These are phyloP conservation scores for Daptonema setosum DNA, from an alignment of 2,888 invertebrate species.

Conservation along the genomic window DNA sequence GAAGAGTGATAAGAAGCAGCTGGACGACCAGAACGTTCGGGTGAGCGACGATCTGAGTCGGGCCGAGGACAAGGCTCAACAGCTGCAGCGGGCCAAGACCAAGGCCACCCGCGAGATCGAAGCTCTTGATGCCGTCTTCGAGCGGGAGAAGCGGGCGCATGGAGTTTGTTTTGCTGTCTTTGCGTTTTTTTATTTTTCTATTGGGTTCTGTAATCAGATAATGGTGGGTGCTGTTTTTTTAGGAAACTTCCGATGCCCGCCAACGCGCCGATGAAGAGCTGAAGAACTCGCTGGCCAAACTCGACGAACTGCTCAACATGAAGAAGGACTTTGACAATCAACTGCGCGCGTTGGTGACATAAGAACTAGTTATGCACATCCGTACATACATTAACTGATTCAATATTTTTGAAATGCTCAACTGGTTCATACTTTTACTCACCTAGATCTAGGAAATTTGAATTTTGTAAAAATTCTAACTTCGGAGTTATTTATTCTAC, in stretches of 20 bases:
- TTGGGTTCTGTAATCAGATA: not conserved
- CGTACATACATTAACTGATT: no score
- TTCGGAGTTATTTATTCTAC: no score
- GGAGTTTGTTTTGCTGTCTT: not conserved
- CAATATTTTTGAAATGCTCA: no score
- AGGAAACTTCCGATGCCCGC: slow-evolving; percentile 10
- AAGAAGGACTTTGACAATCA: slow-evolving; percentile 6
- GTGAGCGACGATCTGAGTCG: slow-evolving; percentile 8
- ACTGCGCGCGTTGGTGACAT: slow-evolving; percentile 2
- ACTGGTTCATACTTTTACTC: no score
- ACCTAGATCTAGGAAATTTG: no score
- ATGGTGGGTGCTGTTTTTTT: no score
- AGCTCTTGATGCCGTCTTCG: slow-evolving; percentile 5
- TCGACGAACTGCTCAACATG: slow-evolving; percentile 7
- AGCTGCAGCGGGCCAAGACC: slow-evolving; percentile 6
- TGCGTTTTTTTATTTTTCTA: not conserved
- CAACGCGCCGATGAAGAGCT: slow-evolving; percentile 11
- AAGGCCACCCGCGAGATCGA: not conserved
- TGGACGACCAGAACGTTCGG: slow-evolving; percentile 8
- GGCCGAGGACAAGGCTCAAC: slow-evolving; percentile 8
- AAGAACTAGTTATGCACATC: no score
- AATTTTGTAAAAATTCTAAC: no score
- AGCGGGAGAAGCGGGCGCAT: slow-evolving; percentile 10
- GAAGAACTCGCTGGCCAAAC: slow-evolving; percentile 8
- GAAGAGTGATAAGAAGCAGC: slow-evolving; percentile 8